Conservation (phyloP, 2,113 vertebrate species). For the Oreochromis spilurus region DNA sequence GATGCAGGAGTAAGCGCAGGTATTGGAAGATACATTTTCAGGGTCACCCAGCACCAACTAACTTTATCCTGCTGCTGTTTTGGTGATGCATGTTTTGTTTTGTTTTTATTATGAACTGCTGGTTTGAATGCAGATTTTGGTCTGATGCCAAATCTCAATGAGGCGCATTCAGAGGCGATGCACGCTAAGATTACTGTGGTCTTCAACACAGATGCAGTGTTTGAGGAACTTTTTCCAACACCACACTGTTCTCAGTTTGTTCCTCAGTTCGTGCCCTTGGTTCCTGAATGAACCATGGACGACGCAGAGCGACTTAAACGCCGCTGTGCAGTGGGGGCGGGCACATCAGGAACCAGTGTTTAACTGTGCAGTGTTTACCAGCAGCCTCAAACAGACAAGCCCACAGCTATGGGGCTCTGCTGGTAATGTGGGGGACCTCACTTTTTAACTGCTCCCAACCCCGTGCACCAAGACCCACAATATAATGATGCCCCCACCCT, state of each 20-base stretch:
- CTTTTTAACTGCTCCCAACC: background rate
- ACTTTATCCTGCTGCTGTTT: background rate
- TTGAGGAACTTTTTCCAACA: background rate
- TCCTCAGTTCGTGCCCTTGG: background rate
- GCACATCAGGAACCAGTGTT: background rate
- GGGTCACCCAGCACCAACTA: background rate
- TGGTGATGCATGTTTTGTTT: accelerated
- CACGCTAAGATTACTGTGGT: background rate
- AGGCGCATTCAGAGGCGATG: background rate
- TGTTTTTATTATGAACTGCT: background rate
- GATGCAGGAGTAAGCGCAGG: background rate
- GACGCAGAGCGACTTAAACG: background rate
- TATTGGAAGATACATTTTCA: background rate
- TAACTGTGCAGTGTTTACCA: background rate
- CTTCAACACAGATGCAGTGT: background rate
- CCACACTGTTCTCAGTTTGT: background rate
- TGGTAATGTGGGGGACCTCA: background rate
- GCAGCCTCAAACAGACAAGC: background rate
- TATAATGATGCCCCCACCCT: background rate
- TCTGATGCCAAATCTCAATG: background rate
- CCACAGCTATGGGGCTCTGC: background rate
- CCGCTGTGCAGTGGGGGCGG: background rate
- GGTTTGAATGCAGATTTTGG: background rate
- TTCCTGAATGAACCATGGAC: background rate
- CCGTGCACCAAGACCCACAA: background rate